Evolutionary conservation across 1,140 invertebrate genomes (phyloP).

Genomic region (Adelges cooleyi): DNA sequence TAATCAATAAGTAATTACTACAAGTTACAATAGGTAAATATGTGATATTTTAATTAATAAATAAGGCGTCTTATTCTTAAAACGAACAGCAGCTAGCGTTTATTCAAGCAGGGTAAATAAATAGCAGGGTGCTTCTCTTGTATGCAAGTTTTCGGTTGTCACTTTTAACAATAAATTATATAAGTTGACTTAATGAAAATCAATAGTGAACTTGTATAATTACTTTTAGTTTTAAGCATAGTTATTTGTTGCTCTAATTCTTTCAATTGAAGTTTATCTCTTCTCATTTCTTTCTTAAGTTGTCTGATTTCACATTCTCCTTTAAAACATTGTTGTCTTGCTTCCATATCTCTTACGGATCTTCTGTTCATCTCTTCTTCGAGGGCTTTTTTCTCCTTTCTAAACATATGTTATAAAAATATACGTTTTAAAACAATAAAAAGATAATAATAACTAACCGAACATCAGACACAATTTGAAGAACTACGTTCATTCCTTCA

Average conservation of each 20-base stretch:
- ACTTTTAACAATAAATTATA: no score
- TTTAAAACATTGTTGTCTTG: conserved; percentile 19
- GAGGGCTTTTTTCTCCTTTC: conserved; percentile 2
- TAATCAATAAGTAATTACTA: no score
- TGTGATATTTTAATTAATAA: no score
- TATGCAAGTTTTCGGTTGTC: no score
- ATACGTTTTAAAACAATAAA: neutral
- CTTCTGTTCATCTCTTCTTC: conserved; percentile 24
- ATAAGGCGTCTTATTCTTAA: no score
- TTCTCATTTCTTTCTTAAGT: conserved; percentile 21
- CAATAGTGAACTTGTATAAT: no score
- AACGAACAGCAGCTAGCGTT: no score
- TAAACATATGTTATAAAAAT: neutral
- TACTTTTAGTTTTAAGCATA: conserved; percentile 5
- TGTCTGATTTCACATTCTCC: conserved; percentile 24
- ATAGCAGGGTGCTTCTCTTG: no score
- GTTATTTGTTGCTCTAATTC: conserved; percentile 17
- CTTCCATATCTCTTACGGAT: conserved; percentile 15
- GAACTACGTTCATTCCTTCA: conserved; percentile 19
- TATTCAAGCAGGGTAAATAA: no score
- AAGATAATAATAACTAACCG: neutral
- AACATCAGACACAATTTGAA: conserved; percentile 20
- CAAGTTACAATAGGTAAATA: no score
- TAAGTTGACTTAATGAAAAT: no score
- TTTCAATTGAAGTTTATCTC: conserved; percentile 9